A percentile compares a stretch with the other conserved stretches of the same genome.
Conservation (phyloP, 1,140 invertebrate genomes). For the Drosophila persimilis region DNA sequence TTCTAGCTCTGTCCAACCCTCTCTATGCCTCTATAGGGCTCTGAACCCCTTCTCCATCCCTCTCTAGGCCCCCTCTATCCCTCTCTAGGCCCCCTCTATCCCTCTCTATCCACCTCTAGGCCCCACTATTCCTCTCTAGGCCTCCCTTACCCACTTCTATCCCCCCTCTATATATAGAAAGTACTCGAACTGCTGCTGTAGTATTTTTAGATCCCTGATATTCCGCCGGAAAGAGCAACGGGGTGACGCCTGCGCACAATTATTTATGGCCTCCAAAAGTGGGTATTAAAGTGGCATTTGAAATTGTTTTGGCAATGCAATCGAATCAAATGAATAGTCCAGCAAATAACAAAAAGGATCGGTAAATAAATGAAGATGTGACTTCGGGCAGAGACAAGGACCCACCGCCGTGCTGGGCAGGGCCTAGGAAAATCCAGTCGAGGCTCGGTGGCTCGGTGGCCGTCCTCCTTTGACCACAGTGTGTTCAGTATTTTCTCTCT, state of each 20-base stretch:
- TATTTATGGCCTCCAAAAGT: conserved; percentile 39
- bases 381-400: background rate
- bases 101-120: no score
- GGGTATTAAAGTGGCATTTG: conserved; percentile 48
- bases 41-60: no score
- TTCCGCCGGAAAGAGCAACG: background rate
- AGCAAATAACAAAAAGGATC: conserved; percentile 10
- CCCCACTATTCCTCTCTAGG: no score
- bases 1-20: no score
- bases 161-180: conserved; percentile 16
- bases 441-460: no score
- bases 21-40: no score
- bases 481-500: conserved; percentile 16
- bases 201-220: conserved; percentile 37
- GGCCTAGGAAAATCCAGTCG: conserved; percentile 27
- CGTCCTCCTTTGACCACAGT: background rate
- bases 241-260: conserved; percentile 49
- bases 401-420: conserved; percentile 5
- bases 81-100: no score
- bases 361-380: background rate
- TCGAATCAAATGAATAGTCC: conserved; percentile 69
- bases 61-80: no score
- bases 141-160: no score
- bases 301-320: conserved; percentile 66
- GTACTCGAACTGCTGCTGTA: conserved; percentile 36